Evolutionary conservation across 2,888 invertebrate species (phyloP), one percentile per base, ranked within the genome.

Genomic region (Dicroscelio sp.): DNA sequence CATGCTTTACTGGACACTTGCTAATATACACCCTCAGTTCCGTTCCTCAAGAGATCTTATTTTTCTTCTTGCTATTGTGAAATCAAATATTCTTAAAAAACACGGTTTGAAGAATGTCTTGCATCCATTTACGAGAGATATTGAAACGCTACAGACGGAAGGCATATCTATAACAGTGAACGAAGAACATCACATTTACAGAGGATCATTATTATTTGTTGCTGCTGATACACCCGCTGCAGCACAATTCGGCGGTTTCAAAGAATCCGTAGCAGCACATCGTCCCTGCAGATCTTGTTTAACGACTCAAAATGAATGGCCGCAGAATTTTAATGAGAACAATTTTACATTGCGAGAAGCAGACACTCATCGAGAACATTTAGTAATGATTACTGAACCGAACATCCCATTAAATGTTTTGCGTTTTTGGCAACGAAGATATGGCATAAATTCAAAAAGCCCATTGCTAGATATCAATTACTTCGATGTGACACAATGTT

Each of bases 281-380:
- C 88, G 92, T 8, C 85, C 76, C 20, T 93, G 93, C 79, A 87
- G 91, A 38, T 58, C 90, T 2, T 93, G 93, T 79, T 71, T 79
- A 25, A 52, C 33, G 4, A 85, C 23, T 23, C 27, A 65, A 8
- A 25, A 35, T 4, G 30, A 85, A 17, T 85, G 76, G 85, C 31
- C 52, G 23, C 0, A 14, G 20, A 33, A 25, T 52, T 85, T 85
- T 43, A 10, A 65, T 38, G 80, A 80, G 27, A 23, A 31, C 6
- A 2, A 63, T 67, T 80, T 80, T 31, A 48, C 31, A 10, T n/a
- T 65, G 10, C 25, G 65, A 30, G 60, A 78, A 52, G 5, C 33
- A 35, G 60, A n/a, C 1, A 12, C 52, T 31, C 75, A 75, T 75
- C 6, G 23, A 30, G 58, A 58, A 76, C 58, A 60, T 33, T 8